Conservation (phyloP, 2,888 invertebrate genomes). For the Dioctria linearis region DNA sequence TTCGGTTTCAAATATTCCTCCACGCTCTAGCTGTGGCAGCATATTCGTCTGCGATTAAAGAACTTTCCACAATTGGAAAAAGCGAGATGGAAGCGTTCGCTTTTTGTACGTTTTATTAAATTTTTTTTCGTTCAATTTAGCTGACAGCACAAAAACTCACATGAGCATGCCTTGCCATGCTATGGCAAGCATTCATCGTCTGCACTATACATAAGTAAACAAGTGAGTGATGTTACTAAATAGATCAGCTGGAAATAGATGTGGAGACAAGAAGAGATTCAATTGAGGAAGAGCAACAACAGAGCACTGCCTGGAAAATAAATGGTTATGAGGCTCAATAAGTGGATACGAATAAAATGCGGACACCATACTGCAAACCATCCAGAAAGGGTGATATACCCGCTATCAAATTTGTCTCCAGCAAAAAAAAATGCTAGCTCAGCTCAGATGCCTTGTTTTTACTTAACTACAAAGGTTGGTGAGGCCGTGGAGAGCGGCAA, state of each 20-base stretch:
- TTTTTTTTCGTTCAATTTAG: constrained; percentile 37
- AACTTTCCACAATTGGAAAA: constrained; percentile 44
- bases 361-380: not conserved
- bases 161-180: constrained; percentile 7
- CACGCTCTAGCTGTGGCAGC: constrained; percentile 8
- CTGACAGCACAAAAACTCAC: constrained; percentile 38
- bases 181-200: not conserved
- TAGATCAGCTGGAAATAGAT: constrained; percentile 43
- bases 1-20: constrained; percentile 27
- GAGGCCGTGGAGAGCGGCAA: constrained; percentile 1
- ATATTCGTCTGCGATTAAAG: constrained; percentile 4
- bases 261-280: not conserved
- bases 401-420: constrained; percentile 11
- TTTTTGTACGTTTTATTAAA: constrained; percentile 13
- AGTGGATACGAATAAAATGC: not conserved
- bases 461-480: constrained; percentile 9
- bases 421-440: constrained; percentile 6
- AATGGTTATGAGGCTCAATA: constrained; percentile 5
- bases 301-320: not conserved
- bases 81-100: constrained; percentile 29
- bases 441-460: constrained; percentile 5
- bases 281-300: constrained; percentile 9
- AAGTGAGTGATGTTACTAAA: constrained; percentile 32
- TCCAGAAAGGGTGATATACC: constrained; percentile 40
- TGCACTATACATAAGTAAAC: constrained; percentile 12